Base-by-base conservation (phyloP, 2,113 vertebrate genomes). In the Pachypanchax playfairii region DNA sequence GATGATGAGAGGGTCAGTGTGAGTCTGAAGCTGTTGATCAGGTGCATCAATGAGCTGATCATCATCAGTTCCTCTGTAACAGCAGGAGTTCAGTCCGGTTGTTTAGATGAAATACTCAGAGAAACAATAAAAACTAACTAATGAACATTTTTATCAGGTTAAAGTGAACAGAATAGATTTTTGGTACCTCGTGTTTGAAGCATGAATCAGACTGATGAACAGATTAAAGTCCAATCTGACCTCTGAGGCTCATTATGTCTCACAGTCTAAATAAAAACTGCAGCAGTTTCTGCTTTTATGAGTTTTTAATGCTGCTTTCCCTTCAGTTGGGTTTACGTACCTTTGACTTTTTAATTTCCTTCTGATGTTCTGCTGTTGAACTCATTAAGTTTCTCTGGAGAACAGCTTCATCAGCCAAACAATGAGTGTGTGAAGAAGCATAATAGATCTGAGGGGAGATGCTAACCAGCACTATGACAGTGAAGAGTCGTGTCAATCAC, bases 371-470 rank as follows among this genome's bases (percentile, higher is more conserved):
- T 42, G 36, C 55, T 11, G 54, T 33, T 29, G 53, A 42, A 10
- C 52, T 60, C 71, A 39, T 80, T 67, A 58, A 48, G 67, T 18
- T 39, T 75, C 52, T 42, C 26, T n/a, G 41, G 67, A 54, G 68
- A 49, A 17, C 38, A 69, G 64, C 54, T 36, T 49, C 26, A 36
- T 50, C 64, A 73, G 65, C 70, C 47, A 51, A 59, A 68, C n/a
- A 43, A 50, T 47, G 35, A 7, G 28, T 25, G 49, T 51, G 71
- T 69, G 6, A 55, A 65, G 12, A 56, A 4, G 41, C 5, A 3
- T 0, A 58, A 35, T 49, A 44, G 39, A 61, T 65, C 35, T 46
- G 75, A 36, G 66, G 53, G 58, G 48, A 43, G 53, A 48, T 59
- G 14, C 52, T 69, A 54, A 60, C 73, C 67, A n/a, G n/a, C n/a